Conservation (phyloP, 2,113 vertebrate genomes). For the Scytalopus superciliaris region DNA sequence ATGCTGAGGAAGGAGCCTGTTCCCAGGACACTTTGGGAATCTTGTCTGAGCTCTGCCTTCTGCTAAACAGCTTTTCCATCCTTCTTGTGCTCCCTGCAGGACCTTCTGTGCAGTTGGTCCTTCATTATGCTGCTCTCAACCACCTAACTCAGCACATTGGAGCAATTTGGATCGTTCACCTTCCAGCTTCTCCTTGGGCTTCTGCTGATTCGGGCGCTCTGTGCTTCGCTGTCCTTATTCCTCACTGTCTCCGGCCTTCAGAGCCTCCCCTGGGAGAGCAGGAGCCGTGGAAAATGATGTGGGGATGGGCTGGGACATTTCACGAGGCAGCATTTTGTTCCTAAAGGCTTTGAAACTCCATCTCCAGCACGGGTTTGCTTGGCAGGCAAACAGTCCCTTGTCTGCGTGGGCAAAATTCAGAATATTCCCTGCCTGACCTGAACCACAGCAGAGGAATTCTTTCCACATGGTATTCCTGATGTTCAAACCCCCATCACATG, state of each 20-base stretch:
- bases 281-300: neutral
- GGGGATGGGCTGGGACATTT: neutral
- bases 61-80: fast-evolving
- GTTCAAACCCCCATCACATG: fast-evolving
- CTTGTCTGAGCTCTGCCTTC: neutral
- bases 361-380: neutral
- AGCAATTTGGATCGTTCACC: neutral
- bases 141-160: neutral
- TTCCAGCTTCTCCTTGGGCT: neutral
- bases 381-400: fast-evolving
- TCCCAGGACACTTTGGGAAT: neutral
- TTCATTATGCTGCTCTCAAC: neutral
- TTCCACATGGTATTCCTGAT: neutral
- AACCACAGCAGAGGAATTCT: neutral
- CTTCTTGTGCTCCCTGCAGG: neutral
- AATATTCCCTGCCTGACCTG: fast-evolving
- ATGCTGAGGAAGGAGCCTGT: neutral
- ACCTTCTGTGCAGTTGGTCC: neutral
- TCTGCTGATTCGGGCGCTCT: constrained; percentile 36
- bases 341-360: neutral
- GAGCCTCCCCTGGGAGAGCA: neutral
- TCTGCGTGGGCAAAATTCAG: no score
- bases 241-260: neutral
- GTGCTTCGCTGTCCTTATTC: neutral
- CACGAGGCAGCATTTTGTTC: neutral